Evolutionary conservation across 2,113 vertebrate species (phyloP).

Genomic region (Tyto alba): DNA sequence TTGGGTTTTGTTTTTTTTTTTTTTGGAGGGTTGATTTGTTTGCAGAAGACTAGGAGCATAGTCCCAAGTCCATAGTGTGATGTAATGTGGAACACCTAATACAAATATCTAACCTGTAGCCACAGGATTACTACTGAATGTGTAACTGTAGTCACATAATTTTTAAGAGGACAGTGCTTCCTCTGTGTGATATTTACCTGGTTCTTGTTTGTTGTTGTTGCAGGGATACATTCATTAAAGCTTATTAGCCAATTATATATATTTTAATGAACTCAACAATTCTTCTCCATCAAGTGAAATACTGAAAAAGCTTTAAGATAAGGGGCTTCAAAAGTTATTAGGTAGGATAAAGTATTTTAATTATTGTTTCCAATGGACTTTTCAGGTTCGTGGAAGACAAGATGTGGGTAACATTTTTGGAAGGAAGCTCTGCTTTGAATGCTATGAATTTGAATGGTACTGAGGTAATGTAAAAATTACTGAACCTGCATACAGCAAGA

Average conservation of each 20-base stretch:
- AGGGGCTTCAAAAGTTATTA: not conserved
- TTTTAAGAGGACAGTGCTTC: not conserved
- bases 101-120: not conserved
- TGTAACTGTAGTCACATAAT: not conserved
- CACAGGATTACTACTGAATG: not conserved
- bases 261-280: not conserved
- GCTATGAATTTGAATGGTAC: slow-evolving; percentile 85
- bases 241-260: not conserved
- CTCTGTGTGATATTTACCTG: not conserved
- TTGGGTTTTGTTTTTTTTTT: not conserved
- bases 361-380: slow-evolving; percentile 5
- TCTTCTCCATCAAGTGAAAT: not conserved
- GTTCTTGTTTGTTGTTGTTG: not conserved
- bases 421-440: slow-evolving; percentile 91
- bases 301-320: not conserved
- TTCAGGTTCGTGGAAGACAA: slow-evolving; percentile 96
- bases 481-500: not conserved
- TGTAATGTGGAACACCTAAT: not conserved
- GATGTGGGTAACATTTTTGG: slow-evolving; percentile 99
- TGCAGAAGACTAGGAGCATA: not conserved
- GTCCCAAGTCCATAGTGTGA: not conserved
- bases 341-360: not conserved
- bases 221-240: not conserved
- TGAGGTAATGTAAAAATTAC: slow-evolving; percentile 77
- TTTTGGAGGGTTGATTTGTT: not conserved